These are phyloP conservation scores for Mustela lutreola DNA, from an alignment of 2,113 vertebrate genomes.

Conservation along the genomic window DNA sequence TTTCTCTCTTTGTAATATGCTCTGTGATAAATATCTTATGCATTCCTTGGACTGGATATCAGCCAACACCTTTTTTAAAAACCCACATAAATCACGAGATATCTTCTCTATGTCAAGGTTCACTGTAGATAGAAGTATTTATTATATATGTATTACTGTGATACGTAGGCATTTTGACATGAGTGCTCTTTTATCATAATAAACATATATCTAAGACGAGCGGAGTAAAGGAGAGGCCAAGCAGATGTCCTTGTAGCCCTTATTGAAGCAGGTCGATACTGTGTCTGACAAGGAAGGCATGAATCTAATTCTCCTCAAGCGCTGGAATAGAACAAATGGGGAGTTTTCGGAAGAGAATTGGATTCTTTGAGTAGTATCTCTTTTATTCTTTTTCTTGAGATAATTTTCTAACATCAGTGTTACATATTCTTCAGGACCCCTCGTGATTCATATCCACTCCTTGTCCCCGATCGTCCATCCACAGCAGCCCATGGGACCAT, in stretches of 20 bases:
- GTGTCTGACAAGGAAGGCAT: conserved; percentile 50
- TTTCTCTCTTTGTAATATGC: background rate
- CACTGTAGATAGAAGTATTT: conserved; percentile 77
- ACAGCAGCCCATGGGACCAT: background rate
- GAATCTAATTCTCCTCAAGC: conserved; percentile 19
- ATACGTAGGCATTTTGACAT: conserved; percentile 76
- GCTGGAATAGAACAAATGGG: conserved; percentile 1
- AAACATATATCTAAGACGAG: conserved; percentile 76
- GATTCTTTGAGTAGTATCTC: background rate
- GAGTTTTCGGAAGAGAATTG: conserved; percentile 50
- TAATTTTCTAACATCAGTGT: conserved; percentile 35
- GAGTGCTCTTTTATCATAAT: conserved; percentile 81
- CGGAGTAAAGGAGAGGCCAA: conserved; percentile 48
- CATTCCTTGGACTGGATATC: conserved; percentile 78
- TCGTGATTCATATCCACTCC: conserved; percentile 55
- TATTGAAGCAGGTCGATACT: conserved; percentile 72
- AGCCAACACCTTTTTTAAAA: conserved; percentile 67
- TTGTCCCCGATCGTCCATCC: background rate
- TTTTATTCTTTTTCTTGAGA: conserved; percentile 54
- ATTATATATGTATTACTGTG: conserved; percentile 80
- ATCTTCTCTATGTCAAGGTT: conserved; percentile 78
- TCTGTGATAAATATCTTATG: conserved; percentile 75
- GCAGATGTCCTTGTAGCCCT: conserved; percentile 73
- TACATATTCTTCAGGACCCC: background rate
- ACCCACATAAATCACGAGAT: conserved; percentile 72